A percentile compares a stretch with the other conserved stretches of the same genome.
phyloP scores from a whole-genome alignment of 2,888 invertebrate species.

The Tipula unca region DNA sequence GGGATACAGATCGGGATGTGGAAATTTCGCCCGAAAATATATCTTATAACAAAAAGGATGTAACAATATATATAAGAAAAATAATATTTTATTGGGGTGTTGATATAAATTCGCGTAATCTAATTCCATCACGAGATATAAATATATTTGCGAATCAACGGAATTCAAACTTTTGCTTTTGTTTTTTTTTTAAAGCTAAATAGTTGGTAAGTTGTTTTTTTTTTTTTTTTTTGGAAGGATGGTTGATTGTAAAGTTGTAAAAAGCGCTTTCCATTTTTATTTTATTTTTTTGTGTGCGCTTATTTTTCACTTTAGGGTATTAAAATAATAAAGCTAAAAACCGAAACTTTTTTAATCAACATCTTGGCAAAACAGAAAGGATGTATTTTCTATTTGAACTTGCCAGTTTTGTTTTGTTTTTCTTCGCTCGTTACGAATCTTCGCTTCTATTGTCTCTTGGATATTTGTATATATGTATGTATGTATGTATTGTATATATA shows the following conservation, averaged over 20 bases:
- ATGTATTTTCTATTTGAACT: neutral
- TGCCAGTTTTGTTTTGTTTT: no score
- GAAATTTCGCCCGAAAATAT: neutral
- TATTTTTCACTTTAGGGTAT: neutral
- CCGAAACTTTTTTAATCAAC: neutral
- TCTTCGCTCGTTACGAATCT: neutral
- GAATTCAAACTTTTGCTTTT: neutral
- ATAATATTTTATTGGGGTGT: neutral
- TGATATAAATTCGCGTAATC: neutral
- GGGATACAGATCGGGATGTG: neutral
- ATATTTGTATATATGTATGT: neutral
- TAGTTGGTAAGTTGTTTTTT: neutral
- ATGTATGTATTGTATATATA: neutral
- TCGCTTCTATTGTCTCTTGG: neutral
- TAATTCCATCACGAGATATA: neutral
- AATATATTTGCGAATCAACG: no score
- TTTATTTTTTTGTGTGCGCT: neutral
- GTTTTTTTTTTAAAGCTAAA: neutral
- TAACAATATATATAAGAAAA: no score
- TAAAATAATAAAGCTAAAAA: constrained; percentile 10
- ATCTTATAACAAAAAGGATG: neutral
- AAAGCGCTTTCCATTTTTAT: neutral
- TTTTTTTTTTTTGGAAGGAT: no score
- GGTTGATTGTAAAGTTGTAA: neutral
- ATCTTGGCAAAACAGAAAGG: neutral